Evolutionary conservation across 1,140 invertebrate species (phyloP).

Genomic region (Nasonia vitripennis): DNA sequence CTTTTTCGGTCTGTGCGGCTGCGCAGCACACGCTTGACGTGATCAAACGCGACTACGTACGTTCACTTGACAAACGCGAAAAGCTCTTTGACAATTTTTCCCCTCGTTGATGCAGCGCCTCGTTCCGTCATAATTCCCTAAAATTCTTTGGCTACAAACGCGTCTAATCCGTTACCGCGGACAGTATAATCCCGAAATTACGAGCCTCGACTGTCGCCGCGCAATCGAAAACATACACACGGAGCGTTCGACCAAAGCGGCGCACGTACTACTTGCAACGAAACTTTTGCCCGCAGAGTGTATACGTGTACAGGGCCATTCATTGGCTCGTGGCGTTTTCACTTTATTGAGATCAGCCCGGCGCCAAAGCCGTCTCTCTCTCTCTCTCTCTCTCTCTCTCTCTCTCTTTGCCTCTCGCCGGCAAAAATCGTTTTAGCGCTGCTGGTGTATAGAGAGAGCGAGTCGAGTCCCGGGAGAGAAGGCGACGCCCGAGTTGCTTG

Average conservation of each 20-base stretch:
- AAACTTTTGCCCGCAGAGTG: neutral
- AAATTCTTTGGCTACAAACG: neutral
- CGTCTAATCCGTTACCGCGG: neutral
- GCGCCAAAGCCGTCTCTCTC: slow-evolving; percentile 5
- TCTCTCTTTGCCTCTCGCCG: neutral
- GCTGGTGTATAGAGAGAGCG: neutral
- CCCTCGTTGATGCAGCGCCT: too few relatives aligned
- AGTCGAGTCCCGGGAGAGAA: slow-evolving; percentile 7
- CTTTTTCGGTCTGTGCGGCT: slow-evolving; percentile 21
- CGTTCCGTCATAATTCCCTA: neutral
- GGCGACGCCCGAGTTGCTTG: slow-evolving; percentile 31
- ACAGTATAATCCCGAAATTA: slow-evolving; percentile 15
- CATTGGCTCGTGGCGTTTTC: slow-evolving; percentile 29
- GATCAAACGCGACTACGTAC: neutral
- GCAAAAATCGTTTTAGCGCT: neutral
- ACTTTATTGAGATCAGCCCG: slow-evolving; percentile 30
- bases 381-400: too few relatives aligned
- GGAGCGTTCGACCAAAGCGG: neutral
- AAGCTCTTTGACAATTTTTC: too few relatives aligned
- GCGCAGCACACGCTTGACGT: neutral
- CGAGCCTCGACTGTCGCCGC: neutral
- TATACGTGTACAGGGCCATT: slow-evolving; percentile 9
- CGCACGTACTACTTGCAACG: slow-evolving; percentile 7
- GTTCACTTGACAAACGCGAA: neutral
- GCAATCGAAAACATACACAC: neutral